These are phyloP conservation scores for Argynnis bischoffii DNA, from an alignment of 2,888 invertebrate species.

Conservation along the genomic window DNA sequence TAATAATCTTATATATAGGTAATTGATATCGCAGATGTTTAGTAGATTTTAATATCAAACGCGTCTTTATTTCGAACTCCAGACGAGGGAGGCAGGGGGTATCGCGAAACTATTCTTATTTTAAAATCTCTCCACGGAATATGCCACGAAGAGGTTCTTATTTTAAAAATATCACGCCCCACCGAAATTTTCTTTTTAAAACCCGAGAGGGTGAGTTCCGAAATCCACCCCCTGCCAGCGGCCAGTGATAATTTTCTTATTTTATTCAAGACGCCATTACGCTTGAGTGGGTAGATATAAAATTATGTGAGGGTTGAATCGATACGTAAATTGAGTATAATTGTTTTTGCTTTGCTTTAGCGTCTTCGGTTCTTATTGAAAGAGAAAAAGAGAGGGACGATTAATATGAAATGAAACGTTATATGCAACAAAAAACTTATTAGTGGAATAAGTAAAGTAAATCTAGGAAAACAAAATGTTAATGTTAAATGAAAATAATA, in stretches of 20 bases:
- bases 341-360: conserved; percentile 16
- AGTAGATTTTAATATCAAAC: conserved; percentile 34
- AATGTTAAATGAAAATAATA: neutral
- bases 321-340: conserved; percentile 24
- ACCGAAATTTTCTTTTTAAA: conserved; percentile 81
- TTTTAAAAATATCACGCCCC: conserved; percentile 82
- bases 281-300: conserved; percentile 33
- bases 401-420: too few species aligned
- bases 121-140: conserved; percentile 82
- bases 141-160: conserved; percentile 81
- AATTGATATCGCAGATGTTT: neutral
- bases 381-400: neutral
- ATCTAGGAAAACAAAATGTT: neutral
- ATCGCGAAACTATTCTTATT: conserved; percentile 82
- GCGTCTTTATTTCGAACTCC: conserved; percentile 70
- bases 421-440: too few species aligned
- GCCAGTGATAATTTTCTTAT: conserved; percentile 81
- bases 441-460: too few species aligned
- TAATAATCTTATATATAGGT: too few species aligned
- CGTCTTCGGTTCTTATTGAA: neutral
- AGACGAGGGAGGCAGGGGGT: conserved; percentile 68
- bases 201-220: conserved; percentile 73
- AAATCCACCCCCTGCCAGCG: conserved; percentile 70
- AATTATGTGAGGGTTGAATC: conserved; percentile 25
- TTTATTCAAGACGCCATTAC: conserved; percentile 51